Conservation (phyloP, 2,888 invertebrate genomes). For the Hypercompe scribonia region DNA sequence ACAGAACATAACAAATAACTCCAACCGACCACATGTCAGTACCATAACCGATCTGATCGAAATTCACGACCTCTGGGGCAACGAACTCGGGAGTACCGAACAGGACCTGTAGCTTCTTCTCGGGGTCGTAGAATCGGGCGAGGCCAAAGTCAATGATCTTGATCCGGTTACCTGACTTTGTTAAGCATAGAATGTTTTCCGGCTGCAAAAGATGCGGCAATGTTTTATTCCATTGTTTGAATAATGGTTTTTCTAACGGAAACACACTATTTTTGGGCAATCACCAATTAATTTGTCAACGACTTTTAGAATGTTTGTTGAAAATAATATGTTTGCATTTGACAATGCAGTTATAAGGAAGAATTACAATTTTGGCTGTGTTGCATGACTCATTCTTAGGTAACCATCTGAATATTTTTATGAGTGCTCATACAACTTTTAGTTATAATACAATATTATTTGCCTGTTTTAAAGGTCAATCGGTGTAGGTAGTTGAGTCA, state of each 20-base stretch:
- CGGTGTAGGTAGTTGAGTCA: conserved; percentile 6
- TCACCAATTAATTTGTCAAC: background rate
- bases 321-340: background rate
- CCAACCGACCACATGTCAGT: conserved; percentile 99
- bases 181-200: conserved; percentile 98
- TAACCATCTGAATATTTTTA: background rate
- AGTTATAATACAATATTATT: background rate
- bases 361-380: background rate
- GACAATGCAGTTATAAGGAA: background rate
- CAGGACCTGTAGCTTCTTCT: conserved; percentile 96
- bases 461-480: background rate
- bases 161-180: conserved; percentile 98
- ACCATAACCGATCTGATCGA: conserved; percentile 97
- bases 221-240: background rate
- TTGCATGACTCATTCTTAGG: background rate
- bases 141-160: conserved; percentile 99
- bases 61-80: conserved; percentile 99
- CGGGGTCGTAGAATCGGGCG: conserved; percentile 96
- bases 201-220: conserved; percentile 88
- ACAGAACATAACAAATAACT: conserved; percentile 99
- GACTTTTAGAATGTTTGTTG: background rate
- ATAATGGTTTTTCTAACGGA: background rate
- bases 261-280: background rate
- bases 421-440: background rate
- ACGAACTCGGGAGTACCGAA: conserved; percentile 99